These are phyloP conservation scores for Autographa gamma DNA, from an alignment of 2,888 invertebrate species.

Conservation along the genomic window DNA sequence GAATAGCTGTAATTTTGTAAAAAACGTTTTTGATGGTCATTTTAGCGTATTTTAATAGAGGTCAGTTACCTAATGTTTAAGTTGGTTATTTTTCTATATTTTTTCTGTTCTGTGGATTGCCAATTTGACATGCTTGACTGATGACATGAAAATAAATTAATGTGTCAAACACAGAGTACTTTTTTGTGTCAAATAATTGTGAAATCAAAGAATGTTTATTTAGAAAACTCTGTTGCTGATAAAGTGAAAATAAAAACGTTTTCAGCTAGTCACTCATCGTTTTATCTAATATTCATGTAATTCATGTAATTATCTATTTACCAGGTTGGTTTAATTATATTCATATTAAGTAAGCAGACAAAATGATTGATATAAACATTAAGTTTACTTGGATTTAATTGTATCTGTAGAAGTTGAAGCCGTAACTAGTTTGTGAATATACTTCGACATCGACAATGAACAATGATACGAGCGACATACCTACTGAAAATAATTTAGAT, in stretches of 20 bases:
- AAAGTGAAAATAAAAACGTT: background rate
- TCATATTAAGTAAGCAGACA: slow-evolving; percentile 3
- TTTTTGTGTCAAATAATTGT: background rate
- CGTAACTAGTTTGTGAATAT: slow-evolving; percentile 17
- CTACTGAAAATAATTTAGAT: slow-evolving; percentile 67
- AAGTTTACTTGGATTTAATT: background rate
- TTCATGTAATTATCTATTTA: background rate
- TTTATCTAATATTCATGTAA: background rate
- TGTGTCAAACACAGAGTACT: background rate
- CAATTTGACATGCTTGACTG: too few species aligned
- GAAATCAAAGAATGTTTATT: background rate
- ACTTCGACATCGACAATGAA: slow-evolving; percentile 64
- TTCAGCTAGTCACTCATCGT: background rate
- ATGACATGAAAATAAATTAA: background rate
- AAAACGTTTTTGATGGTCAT: too few species aligned
- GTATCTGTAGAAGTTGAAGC: background rate
- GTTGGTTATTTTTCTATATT: too few species aligned
- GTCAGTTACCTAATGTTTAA: too few species aligned
- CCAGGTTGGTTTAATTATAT: slow-evolving; percentile 38
- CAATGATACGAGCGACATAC: slow-evolving; percentile 62
- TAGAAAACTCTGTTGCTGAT: background rate
- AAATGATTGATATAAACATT: slow-evolving; percentile 9
- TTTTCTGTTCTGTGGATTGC: too few species aligned
- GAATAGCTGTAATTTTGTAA: too few species aligned
- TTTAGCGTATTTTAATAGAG: too few species aligned